Evolutionary conservation across 2,113 vertebrate species (phyloP).

Genomic region (Ardeotis arabs): DNA sequence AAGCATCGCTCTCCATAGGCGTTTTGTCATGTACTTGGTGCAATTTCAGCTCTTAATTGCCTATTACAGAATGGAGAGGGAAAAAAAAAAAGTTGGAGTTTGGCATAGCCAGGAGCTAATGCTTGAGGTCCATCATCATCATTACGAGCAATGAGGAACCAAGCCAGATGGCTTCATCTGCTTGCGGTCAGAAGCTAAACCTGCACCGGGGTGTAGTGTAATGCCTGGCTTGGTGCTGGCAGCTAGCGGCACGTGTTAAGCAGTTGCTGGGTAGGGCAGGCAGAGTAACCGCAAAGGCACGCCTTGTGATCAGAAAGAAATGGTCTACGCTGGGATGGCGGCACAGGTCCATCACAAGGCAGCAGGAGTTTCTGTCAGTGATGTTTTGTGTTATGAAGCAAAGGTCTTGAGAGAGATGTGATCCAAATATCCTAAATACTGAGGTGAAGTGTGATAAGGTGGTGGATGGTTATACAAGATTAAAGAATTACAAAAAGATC

Average conservation of each 20-base stretch:
- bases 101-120: background rate
- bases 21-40: conserved; percentile 2
- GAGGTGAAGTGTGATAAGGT: background rate
- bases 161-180: background rate
- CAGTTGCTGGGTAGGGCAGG: background rate
- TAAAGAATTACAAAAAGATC: background rate
- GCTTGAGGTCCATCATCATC: background rate
- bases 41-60: conserved; percentile 28
- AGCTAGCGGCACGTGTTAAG: background rate
- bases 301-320: background rate
- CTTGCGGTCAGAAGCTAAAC: background rate
- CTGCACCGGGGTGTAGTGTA: accelerated
- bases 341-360: background rate
- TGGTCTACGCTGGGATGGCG: background rate
- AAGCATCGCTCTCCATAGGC: background rate
- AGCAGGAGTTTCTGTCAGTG: background rate
- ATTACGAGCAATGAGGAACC: background rate
- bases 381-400: background rate
- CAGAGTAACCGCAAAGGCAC: background rate
- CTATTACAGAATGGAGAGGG: background rate
- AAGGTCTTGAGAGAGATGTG: background rate
- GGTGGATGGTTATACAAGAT: background rate
- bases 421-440: background rate
- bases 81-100: background rate
- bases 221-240: background rate